phyloP scores from a whole-genome alignment of 1,140 invertebrate genomes.

The Brachionus rubens region DNA sequence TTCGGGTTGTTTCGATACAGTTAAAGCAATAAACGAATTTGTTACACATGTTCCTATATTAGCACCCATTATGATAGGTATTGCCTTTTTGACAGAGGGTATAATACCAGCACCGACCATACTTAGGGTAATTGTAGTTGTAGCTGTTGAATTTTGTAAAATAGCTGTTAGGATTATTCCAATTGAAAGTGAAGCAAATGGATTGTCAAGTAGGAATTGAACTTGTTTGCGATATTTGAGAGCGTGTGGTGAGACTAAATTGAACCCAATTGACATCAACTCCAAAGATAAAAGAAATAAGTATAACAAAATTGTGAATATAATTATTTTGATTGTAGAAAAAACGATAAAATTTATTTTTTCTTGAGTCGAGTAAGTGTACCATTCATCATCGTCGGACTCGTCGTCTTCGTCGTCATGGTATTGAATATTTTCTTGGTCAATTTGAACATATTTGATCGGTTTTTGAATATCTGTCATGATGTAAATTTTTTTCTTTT shows the following conservation, averaged over 20 bases:
- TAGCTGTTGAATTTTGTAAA: constrained; percentile 66
- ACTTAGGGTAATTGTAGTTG: constrained; percentile 66
- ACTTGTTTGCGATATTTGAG: not conserved
- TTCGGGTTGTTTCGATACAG: constrained; percentile 58
- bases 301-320: not conserved
- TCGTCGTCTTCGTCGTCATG: not conserved
- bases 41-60: constrained; percentile 67
- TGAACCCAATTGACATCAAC: constrained; percentile 8
- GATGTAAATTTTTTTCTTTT: too few relatives aligned
- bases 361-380: not conserved
- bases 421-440: too few relatives aligned
- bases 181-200: constrained; percentile 65
- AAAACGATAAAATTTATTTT: constrained; percentile 9
- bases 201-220: constrained; percentile 61
- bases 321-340: not conserved
- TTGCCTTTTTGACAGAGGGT: constrained; percentile 59
- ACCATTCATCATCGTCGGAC: not conserved
- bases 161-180: constrained; percentile 67
- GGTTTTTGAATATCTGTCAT: too few relatives aligned
- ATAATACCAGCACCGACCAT: constrained; percentile 62
- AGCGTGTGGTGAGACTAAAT: constrained; percentile 5
- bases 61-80: constrained; percentile 66
- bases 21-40: constrained; percentile 65
- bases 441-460: too few relatives aligned
- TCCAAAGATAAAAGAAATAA: constrained; percentile 23